Conservation (phyloP, 2,797 vertebrate species). For the Gambelia wislizenii region DNA sequence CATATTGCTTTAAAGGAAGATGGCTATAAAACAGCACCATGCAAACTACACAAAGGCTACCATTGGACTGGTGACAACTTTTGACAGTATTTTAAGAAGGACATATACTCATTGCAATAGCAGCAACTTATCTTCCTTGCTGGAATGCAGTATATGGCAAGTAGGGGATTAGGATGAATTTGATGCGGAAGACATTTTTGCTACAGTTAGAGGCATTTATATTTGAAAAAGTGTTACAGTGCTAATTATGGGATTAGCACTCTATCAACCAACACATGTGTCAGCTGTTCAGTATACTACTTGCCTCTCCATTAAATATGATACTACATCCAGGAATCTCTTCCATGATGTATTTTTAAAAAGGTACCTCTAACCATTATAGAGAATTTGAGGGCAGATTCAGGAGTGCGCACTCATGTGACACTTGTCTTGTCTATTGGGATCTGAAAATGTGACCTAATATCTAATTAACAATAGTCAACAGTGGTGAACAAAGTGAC, state of each 20-base stretch:
- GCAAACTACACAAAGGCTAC: not conserved
- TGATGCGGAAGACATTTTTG: not conserved
- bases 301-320: not conserved
- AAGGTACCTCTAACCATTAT: not conserved
- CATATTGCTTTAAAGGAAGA: not conserved
- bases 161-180: not conserved
- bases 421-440: no score
- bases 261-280: not conserved
- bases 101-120: not conserved
- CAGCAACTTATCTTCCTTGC: not conserved
- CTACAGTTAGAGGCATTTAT: not conserved
- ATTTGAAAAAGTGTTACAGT: not conserved
- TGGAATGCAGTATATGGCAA: not conserved
- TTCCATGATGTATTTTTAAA: not conserved
- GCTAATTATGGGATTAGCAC: not conserved
- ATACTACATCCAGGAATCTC: not conserved
- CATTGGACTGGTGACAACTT: not conserved
- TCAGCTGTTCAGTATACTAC: not conserved
- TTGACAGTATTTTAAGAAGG: not conserved
- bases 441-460: not conserved
- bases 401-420: not conserved
- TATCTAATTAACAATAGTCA: not conserved
- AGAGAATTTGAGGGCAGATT: not conserved
- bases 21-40: not conserved
- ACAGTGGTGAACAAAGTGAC: not conserved